These are phyloP conservation scores for Polypedilum vanderplanki DNA, from an alignment of 1,140 invertebrate species.

Conservation along the genomic window DNA sequence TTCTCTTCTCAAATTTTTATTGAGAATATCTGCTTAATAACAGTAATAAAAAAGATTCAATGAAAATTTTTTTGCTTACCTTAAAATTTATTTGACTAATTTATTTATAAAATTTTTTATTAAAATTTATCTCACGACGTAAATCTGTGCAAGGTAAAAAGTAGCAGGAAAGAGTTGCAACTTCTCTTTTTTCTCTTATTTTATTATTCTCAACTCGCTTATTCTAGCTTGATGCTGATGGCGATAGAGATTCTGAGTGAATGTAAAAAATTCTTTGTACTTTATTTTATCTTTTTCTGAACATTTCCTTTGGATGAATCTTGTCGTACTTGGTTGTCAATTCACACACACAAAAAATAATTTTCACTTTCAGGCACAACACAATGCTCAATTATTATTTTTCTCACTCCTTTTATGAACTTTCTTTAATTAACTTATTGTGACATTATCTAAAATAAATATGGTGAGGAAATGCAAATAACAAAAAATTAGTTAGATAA, in stretches of 20 bases:
- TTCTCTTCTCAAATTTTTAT: too few species aligned
- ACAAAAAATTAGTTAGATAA: too few species aligned
- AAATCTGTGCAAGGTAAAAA: neutral
- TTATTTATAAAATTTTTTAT: neutral
- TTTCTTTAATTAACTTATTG: neutral
- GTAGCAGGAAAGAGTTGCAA: too few species aligned
- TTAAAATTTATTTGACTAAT: slow-evolving; percentile 6
- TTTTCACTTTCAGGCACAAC: neutral
- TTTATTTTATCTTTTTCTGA: neutral
- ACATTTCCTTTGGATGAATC: neutral
- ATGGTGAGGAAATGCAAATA: too few species aligned
- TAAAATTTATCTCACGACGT: neutral
- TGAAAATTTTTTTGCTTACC: neutral
- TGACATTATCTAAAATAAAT: neutral
- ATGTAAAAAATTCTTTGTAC: neutral
- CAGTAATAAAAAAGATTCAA: too few species aligned
- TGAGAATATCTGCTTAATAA: too few species aligned
- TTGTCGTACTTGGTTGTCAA: neutral
- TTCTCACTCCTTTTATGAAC: neutral
- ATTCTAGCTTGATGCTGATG: too few species aligned
- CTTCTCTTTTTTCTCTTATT: too few species aligned
- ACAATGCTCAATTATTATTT: neutral
- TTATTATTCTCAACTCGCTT: too few species aligned
- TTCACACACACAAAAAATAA: neutral
- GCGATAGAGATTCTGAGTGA: neutral